phyloP scores from a whole-genome alignment of 2,797 vertebrate genomes.

The Ctenopoma multispine region DNA sequence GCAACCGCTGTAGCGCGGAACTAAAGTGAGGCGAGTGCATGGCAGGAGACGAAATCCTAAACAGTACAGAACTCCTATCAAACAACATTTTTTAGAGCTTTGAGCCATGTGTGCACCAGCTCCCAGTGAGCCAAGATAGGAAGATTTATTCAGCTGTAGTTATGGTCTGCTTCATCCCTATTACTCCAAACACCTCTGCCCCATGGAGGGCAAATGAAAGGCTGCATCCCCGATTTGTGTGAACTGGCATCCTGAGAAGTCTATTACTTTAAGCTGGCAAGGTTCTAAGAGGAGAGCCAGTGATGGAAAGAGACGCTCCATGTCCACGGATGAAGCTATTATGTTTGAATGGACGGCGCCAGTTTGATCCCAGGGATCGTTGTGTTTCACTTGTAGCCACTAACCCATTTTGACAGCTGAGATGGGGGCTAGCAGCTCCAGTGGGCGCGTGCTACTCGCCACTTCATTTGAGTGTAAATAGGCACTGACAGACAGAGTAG shows the following conservation, averaged over 20 bases:
- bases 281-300: conserved; percentile 36
- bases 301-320: conserved; percentile 38
- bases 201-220: conserved; percentile 74
- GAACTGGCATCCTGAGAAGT: conserved; percentile 76
- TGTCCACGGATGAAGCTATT: conserved; percentile 78
- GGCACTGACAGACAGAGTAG: conserved; percentile 76
- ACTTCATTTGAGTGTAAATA: conserved; percentile 83
- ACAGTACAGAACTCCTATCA: conserved; percentile 70
- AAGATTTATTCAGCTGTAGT: conserved; percentile 80
- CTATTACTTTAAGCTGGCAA: conserved; percentile 73
- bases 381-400: conserved; percentile 74
- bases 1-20: conserved; percentile 64
- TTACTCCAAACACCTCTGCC: conserved; percentile 73
- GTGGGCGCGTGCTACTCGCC: conserved; percentile 66
- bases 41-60: conserved; percentile 63
- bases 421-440: conserved; percentile 75
- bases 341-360: conserved; percentile 62
- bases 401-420: conserved; percentile 81
- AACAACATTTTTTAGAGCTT: conserved; percentile 73
- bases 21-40: conserved; percentile 50
- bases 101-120: conserved; percentile 59
- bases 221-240: conserved; percentile 69
- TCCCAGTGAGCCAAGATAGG: conserved; percentile 70
- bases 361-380: conserved; percentile 71
- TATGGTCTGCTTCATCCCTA: conserved; percentile 75